Base-by-base conservation (phyloP, 2,888 invertebrate species). In the Uloborus plumipes region DNA sequence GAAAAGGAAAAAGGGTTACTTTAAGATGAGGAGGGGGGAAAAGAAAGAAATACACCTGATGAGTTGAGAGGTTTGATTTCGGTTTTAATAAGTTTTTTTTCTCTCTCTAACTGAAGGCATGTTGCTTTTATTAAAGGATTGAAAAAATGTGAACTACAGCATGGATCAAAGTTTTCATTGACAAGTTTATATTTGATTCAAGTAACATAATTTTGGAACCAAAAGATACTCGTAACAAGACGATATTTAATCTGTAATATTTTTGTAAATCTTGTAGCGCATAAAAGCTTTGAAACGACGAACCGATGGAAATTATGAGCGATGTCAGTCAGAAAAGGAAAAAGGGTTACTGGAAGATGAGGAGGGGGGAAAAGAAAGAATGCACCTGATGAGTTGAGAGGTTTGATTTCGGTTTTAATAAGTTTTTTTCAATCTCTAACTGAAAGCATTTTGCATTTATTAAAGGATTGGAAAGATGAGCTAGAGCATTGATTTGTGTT, bases 301-400 rank as follows among this genome's bases (percentile, higher is more conserved):
- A 64, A 62, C 20, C 22, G 49, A 58, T 72, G 73, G 73, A 81
- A 81, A 69, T 74, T 69, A 81, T 64, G 69, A 70, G 70, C 74
- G 74, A 81, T 74, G 69, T 70, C 74, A 74, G 70, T 81, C 80
- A 81, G 75, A 80, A 81, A 81, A 69, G 74, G 80, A 74, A 74
- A 81, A 72, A 39, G 11, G 39, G 39, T 11, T 39, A 39, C 1
- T 39, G 9, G 9, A 39, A 6, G 39, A 39, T 39, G 39, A 1
- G 16, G 26, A 4, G 2, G 26, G 26, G 26, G 26, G 4, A 4
- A 4, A 4, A 4, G 26, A 26, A 4, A 26, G 4, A 18, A 61
- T 69, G 14, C 61, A 31, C 31, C 9, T n/a, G 61, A 76, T 64
- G 69, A 69, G 76, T 76, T 69, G 62, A 39, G 50, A 62, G 61